phyloP scores from a whole-genome alignment of 2,113 vertebrate genomes.

The Amphiprion ocellaris region DNA sequence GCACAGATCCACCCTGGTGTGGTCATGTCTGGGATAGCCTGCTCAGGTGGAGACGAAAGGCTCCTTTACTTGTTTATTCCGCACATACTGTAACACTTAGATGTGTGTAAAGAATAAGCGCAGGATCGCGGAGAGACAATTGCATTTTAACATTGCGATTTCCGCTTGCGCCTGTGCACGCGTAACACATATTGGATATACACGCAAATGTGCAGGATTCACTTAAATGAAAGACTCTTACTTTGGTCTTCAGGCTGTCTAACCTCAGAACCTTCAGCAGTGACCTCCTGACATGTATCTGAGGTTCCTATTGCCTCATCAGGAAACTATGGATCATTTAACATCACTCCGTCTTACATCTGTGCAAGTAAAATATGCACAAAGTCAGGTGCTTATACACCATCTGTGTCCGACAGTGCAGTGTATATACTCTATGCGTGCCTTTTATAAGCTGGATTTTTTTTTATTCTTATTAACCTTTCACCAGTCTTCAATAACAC shows the following conservation, averaged over 20 bases:
- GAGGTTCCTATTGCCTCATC: conserved; percentile 59
- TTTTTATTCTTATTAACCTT: conserved; percentile 41
- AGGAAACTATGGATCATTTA: conserved; percentile 55
- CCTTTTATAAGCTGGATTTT: conserved; percentile 7
- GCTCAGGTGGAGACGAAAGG: conserved; percentile 54
- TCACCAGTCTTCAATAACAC: conserved; percentile 29
- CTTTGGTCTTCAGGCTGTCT: conserved; percentile 4
- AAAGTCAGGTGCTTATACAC: conserved; percentile 13
- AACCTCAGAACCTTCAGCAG: conserved; percentile 32
- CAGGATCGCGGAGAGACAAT: conserved; percentile 1
- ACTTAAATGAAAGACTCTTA: conserved; percentile 14
- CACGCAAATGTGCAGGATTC: conserved; percentile 5
- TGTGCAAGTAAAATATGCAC: conserved; percentile 23
- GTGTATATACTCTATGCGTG: conserved; percentile 6
- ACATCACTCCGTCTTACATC: conserved; percentile 22
- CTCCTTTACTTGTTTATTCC: conserved; percentile 22
- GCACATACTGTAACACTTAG: background rate
- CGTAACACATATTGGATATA: background rate
- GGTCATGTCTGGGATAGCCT: conserved; percentile 68
- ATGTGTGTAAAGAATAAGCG: conserved; percentile 16
- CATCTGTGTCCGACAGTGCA: conserved; percentile 19
- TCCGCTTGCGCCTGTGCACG: conserved; percentile 13
- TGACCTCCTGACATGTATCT: conserved; percentile 27
- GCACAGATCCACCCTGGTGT: conserved; percentile 38
- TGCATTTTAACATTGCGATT: conserved; percentile 19